Evolutionary conservation across 2,888 invertebrate genomes (phyloP).

Genomic region (Pediacus dermestoides): DNA sequence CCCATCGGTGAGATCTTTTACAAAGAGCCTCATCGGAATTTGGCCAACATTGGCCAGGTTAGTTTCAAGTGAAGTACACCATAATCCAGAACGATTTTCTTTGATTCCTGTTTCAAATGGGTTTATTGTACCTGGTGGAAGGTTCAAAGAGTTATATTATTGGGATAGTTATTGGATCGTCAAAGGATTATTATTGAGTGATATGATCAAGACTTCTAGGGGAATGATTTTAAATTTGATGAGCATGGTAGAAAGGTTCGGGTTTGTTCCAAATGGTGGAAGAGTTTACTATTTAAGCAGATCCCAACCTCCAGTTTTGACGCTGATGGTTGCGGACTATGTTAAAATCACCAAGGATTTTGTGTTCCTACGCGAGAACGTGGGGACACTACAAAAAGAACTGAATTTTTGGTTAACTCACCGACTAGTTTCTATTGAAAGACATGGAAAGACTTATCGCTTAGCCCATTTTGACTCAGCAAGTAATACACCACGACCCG

Average conservation of each 20-base stretch:
- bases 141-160: constrained; percentile 75
- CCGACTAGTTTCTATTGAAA: constrained; percentile 52
- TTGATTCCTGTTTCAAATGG: constrained; percentile 50
- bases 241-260: constrained; percentile 61
- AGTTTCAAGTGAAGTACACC: constrained; percentile 56
- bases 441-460: constrained; percentile 53
- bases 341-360: constrained; percentile 58
- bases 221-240: constrained; percentile 78
- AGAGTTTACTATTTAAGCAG: constrained; percentile 59
- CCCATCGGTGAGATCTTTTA: constrained; percentile 55
- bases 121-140: constrained; percentile 69
- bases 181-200: constrained; percentile 71
- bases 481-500: constrained; percentile 63
- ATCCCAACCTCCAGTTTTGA: constrained; percentile 69
- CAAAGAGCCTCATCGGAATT: constrained; percentile 56
- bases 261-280: constrained; percentile 54
- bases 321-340: constrained; percentile 61
- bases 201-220: constrained; percentile 68
- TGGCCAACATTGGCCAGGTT: constrained; percentile 61
- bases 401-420: constrained; percentile 63
- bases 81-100: constrained; percentile 49
- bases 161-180: constrained; percentile 90
- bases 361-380: constrained; percentile 59
- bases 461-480: constrained; percentile 60
- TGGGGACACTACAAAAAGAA: constrained; percentile 60